Conservation (phyloP, 2,888 invertebrate species). For the Dioctria linearis region DNA sequence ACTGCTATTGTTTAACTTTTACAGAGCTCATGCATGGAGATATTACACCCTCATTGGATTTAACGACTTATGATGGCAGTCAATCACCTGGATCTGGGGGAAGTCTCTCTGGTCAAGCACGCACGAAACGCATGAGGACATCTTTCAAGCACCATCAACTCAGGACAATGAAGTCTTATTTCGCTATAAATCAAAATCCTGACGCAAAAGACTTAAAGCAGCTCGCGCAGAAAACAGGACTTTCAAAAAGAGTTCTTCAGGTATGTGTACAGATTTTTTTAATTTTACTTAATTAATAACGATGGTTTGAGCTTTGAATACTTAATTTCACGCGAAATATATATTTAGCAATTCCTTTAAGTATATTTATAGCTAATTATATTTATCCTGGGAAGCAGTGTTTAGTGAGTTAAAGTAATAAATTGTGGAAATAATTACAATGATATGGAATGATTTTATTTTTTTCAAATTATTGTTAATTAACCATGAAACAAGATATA, state of each 20-base stretch:
- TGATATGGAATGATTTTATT: too few species aligned
- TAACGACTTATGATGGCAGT: conserved; percentile 61
- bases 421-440: too few species aligned
- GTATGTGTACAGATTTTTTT: conserved; percentile 71
- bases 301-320: too few species aligned
- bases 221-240: conserved; percentile 94
- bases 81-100: conserved; percentile 60
- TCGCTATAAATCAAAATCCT: conserved; percentile 97
- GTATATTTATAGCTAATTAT: too few species aligned
- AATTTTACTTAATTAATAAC: too few species aligned
- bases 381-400: too few species aligned
- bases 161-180: conserved; percentile 96
- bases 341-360: too few species aligned
- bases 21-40: conserved; percentile 60
- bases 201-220: conserved; percentile 98
- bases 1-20: conserved; percentile 8
- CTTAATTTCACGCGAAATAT: too few species aligned
- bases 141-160: conserved; percentile 98
- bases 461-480: too few species aligned
- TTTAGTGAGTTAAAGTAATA: too few species aligned
- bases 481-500: too few species aligned
- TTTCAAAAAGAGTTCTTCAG: conserved; percentile 95
- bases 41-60: conserved; percentile 58
- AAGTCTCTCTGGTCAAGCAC: conserved; percentile 58
- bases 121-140: conserved; percentile 94